Evolutionary conservation across 1,140 invertebrate species (phyloP), one percentile per base, ranked within the genome.

Genomic region (Brachionus sp.): DNA sequence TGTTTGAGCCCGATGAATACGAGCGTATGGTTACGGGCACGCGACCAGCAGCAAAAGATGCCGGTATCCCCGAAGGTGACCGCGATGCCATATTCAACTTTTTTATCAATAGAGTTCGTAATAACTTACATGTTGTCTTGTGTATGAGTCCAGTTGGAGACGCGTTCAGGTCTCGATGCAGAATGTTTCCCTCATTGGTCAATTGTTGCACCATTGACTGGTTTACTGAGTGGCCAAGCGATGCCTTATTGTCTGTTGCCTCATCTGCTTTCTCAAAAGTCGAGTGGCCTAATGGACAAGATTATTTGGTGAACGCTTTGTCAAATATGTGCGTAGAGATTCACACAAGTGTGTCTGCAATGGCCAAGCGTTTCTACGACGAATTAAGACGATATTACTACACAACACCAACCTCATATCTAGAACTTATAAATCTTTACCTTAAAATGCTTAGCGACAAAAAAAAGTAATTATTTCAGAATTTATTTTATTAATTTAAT

Each of bases 401-500:
- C 86, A 95, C 94, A 16, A 95, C 94, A 0, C 94, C 94, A 0
- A 95, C 94, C 85, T 95, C 93, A 86, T 95, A 95, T 87, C 90
- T 95, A 53, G 94, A 95, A 86, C 88, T 95, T 5, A 90, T 96
- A n/a, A 94, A 93, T 86, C 90, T 94, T 0, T 95, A 94, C 53
- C 90, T 91, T 35, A 93, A 93, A 0, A 95, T 95, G 90, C 91
- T 94, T 84, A 77, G 75, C 9, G 87, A 88, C 13, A 89, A 88
- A 84, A 89, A 87, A 80, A 90, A 88, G 88, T 89, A 84, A 85
- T 86, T 86, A 82, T n/a, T n/a, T n/a, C n/a, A n/a, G n/a, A n/a
- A n/a, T n/a, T n/a, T 33, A 73, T 57, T 50, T 77, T 57, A 77
- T 16, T 53, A 39, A 39, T 5, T 53, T 19, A 68, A 23, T 77